Percentiles rank a stretch among this genome's conserved stretches.
These are phyloP conservation scores for Dendrolimus houi DNA, from an alignment of 2,888 invertebrate species.

Conservation along the genomic window DNA sequence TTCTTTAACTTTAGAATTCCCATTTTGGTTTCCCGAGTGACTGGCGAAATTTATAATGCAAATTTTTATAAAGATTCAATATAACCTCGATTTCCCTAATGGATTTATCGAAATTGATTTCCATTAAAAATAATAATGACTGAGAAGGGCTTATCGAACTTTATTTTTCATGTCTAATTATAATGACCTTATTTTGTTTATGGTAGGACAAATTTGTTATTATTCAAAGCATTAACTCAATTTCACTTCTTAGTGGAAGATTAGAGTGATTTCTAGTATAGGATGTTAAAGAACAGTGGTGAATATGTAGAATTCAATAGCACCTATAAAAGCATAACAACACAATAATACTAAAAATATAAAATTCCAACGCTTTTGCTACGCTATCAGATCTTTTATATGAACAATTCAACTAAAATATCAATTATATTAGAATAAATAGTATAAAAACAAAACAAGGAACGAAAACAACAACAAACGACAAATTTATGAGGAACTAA, in stretches of 20 bases:
- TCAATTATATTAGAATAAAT: too few species aligned
- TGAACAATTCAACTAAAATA: too few species aligned
- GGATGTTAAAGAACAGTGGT: slow-evolving; percentile 24
- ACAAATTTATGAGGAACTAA: too few species aligned
- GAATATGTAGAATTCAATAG: slow-evolving; percentile 47
- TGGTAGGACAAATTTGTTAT: neutral
- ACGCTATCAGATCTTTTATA: too few species aligned
- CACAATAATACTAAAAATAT: too few species aligned
- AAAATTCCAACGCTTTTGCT: too few species aligned
- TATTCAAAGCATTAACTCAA: slow-evolving; percentile 19
- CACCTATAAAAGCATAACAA: slow-evolving; percentile 8
- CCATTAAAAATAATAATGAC: neutral
- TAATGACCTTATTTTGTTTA: slow-evolving; percentile 10
- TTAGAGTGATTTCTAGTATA: slow-evolving; percentile 28
- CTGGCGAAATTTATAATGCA: neutral
- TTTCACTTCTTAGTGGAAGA: slow-evolving; percentile 30
- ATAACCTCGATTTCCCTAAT: neutral
- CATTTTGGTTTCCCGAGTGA: neutral
- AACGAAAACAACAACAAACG: too few species aligned
- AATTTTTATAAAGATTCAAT: neutral
- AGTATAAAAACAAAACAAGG: too few species aligned
- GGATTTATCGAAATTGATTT: neutral
- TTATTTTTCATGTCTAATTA: slow-evolving; percentile 11
- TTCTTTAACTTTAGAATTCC: too few species aligned
- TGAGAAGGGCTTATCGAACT: neutral